Conservation (phyloP, 1,140 invertebrate species). For the Meloidogyne exigua region DNA sequence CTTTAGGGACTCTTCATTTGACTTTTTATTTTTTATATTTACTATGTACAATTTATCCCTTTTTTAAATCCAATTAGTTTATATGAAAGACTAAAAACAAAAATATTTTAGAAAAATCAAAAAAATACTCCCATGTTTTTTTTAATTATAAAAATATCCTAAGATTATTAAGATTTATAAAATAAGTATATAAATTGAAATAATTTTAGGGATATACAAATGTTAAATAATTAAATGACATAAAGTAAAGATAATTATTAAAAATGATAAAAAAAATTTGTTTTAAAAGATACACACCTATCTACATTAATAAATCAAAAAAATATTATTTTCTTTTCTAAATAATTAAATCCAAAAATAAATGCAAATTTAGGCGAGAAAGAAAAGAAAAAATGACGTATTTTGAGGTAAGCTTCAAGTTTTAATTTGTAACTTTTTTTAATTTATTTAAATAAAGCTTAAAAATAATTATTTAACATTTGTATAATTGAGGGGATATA, state of each 20-base stretch:
- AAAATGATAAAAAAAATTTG: too few relatives aligned
- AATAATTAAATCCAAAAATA: not conserved
- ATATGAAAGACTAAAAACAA: not conserved
- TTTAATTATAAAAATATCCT: too few relatives aligned
- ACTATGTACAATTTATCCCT: not conserved
- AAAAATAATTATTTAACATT: too few relatives aligned
- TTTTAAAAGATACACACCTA: too few relatives aligned
- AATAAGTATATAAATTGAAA: too few relatives aligned
- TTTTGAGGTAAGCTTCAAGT: not conserved
- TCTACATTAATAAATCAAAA: not conserved
- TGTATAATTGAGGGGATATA: too few relatives aligned
- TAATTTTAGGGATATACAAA: too few relatives aligned
- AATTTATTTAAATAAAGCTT: too few relatives aligned
- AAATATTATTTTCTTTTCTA: not conserved
- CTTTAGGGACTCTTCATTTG: not conserved
- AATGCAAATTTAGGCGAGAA: not conserved
- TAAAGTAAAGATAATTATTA: not conserved
- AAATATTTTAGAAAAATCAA: too few relatives aligned
- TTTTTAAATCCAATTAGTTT: not conserved
- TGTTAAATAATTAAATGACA: not conserved
- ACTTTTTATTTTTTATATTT: not conserved
- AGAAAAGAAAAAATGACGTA: not conserved
- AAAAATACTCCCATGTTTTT: too few relatives aligned
- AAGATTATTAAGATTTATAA: too few relatives aligned
- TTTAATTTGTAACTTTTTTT: too few relatives aligned